phyloP scores from a whole-genome alignment of 2,797 vertebrate species.

The Peromyscus aztecus region DNA sequence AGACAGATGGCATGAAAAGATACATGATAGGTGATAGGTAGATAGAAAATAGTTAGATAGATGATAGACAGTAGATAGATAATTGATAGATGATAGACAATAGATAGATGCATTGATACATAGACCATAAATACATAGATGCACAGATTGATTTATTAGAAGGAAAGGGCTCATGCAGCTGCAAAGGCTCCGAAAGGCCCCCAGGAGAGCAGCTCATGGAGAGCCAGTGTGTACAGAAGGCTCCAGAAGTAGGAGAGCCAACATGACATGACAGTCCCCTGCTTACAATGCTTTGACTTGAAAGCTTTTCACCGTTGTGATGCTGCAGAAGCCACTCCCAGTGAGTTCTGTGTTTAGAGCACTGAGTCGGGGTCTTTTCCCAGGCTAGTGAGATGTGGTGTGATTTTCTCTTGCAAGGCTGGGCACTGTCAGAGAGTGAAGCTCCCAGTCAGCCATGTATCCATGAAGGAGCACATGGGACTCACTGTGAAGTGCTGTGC shows the following conservation, averaged over 20 bases:
- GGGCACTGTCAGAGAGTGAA: neutral
- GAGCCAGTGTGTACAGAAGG: neutral
- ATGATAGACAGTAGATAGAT: neutral
- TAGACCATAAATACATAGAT: neutral
- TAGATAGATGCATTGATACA: neutral
- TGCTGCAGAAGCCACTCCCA: neutral
- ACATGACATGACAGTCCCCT: neutral
- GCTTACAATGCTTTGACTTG: neutral
- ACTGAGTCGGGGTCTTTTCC: too few species aligned
- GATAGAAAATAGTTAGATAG: neutral
- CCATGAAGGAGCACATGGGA: neutral
- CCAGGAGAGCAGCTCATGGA: neutral
- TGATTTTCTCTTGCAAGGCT: neutral
- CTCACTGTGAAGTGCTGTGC: neutral
- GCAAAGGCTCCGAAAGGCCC: neutral
- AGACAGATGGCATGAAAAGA: neutral
- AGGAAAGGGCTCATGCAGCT: neutral
- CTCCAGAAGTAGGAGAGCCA: neutral
- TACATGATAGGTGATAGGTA: neutral
- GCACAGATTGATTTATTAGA: neutral
- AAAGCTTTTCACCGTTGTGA: neutral
- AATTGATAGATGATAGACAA: neutral
- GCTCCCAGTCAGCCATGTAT: neutral
- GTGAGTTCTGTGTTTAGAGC: neutral
- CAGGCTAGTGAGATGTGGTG: neutral